Base-by-base conservation (phyloP, 2,888 invertebrate species). In the Trissolcus brochymenae region DNA sequence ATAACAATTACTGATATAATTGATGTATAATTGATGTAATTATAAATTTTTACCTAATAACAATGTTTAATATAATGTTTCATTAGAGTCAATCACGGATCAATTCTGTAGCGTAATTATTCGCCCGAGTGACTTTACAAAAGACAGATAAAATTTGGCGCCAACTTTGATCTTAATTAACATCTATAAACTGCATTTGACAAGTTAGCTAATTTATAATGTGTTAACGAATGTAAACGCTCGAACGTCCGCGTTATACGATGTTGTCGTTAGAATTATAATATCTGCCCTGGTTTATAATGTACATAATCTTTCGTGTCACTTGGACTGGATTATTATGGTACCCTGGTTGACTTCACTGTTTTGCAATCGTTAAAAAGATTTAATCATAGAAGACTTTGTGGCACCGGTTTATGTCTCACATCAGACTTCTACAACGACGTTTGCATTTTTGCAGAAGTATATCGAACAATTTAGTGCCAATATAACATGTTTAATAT, bases 301-400 rank as follows among this genome's bases (percentile, higher is more conserved):
- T 25, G 49, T 61, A 17, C 19, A 50, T 55, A 61, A 70, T 55
- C 61, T 59, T 70, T 61, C 46, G 70, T 61, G 54, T 60, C 60
- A 29, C 14, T n/a, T 54, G 59, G 19, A 19, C 13, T 46, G 29
- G 54, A 40, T 43, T 67, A 59, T 67, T 59, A 59, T 56, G 65
- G 56, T 19, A 41, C 25, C 29, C 19, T 1, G 17, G 51, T 50
- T 65, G 57, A 57, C 49, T 54, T 0, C 35, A 9, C 35, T 35
- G 35, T 35, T 35, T 35, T 35, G 35, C 35, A 35, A 11, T 11
- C 35, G 35, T 35, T 35, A 35, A 35, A 35, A 35, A 35, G 46
- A 25, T 35, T 35, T 56, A 1, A 41, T 41, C 13, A 9, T 17
- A 41, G 25, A 25, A 25, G 25, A 25, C 25, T 25, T 4, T 25